Conservation (phyloP, 2,113 vertebrate genomes). For the Mirounga angustirostris region DNA sequence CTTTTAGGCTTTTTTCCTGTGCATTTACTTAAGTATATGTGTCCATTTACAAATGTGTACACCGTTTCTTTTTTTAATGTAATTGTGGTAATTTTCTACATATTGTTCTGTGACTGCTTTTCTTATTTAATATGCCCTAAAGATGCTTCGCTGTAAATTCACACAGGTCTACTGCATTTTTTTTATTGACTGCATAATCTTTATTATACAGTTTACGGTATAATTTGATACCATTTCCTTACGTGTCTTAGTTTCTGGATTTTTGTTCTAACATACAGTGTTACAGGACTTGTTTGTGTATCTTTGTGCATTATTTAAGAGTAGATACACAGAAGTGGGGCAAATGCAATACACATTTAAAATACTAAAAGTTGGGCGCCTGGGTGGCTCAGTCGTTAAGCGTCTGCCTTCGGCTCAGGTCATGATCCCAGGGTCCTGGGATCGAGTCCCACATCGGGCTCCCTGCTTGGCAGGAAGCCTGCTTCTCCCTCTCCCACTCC, state of each 20-base stretch:
- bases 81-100: neutral
- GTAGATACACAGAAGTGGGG: neutral
- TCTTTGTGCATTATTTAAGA: neutral
- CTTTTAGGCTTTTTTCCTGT: neutral
- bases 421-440: too few species aligned
- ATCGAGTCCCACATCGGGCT: too few species aligned
- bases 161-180: neutral
- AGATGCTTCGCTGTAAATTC: neutral
- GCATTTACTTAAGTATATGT: neutral
- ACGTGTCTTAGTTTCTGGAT: neutral
- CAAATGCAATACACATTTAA: neutral
- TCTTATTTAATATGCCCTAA: neutral
- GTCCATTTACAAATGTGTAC: neutral
- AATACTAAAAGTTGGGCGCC: neutral
- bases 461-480: too few species aligned
- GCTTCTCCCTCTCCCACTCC: too few species aligned
- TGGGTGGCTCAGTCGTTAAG: too few species aligned
- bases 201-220: neutral
- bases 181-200: neutral
- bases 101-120: neutral
- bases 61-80: neutral
- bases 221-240: neutral
- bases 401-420: too few species aligned
- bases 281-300: neutral
- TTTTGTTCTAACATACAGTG: neutral